Evolutionary conservation across 2,888 invertebrate species (phyloP), one percentile per base, ranked within the genome.

Genomic region (Leptogaster cylindrica): DNA sequence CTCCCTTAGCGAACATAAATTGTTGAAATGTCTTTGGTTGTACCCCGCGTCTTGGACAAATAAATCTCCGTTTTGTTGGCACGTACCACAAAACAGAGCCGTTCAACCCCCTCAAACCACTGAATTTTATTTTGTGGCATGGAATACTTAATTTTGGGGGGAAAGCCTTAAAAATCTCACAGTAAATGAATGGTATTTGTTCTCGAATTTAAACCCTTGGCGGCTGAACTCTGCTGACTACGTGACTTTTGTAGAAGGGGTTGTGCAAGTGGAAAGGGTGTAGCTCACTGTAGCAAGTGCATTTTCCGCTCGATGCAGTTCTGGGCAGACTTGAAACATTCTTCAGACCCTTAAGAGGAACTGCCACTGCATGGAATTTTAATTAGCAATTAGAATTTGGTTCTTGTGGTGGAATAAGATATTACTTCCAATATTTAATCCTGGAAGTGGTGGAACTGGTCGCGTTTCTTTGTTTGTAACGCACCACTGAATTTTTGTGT

Each of bases 31-130:
- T 58, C 58, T 58, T 58, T 58, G 58, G 25, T 41, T 52, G 36
- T 10, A 58, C 58, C 39, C 58, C 58, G 41, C 58, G 23, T 58
- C 27, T 27, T 58, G 18, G 58, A 41, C 14, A 58, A 58, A 58
- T 58, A 58, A 58, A 58, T 58, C 58, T 58, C 58, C 31, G 58
- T 58, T 58, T n/a, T 58, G 58, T 58, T 58, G 58, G 58, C 58
- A 58, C 58, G 58, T 58, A 58, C 25, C 36, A 39, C 58, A 58
- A 36, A 36, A 58, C 39, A 58, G 27, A 25, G 23, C 58, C 27
- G 16, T 58, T n/a, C 39, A n/a, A n/a, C n/a, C 41, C 25, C 58
- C 31, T 41, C 20, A 58, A 58, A 58, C 58, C 58, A 41, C 58
- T 23, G 58, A 58, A 58, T 58, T 58, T 58, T 58, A 58, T 58